Conservation (phyloP, 2,888 invertebrate species). For the Chrysolina haemoptera region DNA sequence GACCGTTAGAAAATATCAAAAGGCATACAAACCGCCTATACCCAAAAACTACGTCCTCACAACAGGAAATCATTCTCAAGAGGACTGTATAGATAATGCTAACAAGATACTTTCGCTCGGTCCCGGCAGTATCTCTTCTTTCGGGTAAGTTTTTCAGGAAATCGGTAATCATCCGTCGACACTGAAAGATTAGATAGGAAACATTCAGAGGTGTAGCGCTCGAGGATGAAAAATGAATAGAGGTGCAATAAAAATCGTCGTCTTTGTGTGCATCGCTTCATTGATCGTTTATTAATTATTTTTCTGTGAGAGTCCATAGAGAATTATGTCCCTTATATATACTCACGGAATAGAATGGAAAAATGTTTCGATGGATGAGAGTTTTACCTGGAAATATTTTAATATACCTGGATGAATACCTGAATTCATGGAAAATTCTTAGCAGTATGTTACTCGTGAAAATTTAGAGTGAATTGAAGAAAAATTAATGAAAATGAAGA, state of each 20-base stretch:
- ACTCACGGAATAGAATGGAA: background rate
- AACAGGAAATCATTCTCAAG: constrained; percentile 83
- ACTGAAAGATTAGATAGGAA: constrained; percentile 7
- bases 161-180: constrained; percentile 31
- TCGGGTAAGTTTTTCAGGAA: constrained; percentile 75
- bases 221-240: constrained; percentile 32
- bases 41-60: constrained; percentile 81
- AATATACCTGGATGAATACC: too few species aligned
- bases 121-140: constrained; percentile 79
- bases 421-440: too few species aligned
- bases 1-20: constrained; percentile 90
- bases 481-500: too few species aligned
- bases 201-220: constrained; percentile 26
- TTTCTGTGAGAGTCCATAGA: too few species aligned
- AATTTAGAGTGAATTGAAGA: too few species aligned
- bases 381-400: too few species aligned
- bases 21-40: constrained; percentile 89
- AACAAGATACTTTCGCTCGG: constrained; percentile 82
- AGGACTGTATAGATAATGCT: constrained; percentile 85
- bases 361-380: too few species aligned
- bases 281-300: too few species aligned
- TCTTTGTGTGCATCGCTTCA: background rate
- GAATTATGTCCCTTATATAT: background rate
- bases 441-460: too few species aligned
- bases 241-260: background rate